Base-by-base conservation (phyloP, 2,888 invertebrate species). In the Scelioninae gen. 1 region DNA sequence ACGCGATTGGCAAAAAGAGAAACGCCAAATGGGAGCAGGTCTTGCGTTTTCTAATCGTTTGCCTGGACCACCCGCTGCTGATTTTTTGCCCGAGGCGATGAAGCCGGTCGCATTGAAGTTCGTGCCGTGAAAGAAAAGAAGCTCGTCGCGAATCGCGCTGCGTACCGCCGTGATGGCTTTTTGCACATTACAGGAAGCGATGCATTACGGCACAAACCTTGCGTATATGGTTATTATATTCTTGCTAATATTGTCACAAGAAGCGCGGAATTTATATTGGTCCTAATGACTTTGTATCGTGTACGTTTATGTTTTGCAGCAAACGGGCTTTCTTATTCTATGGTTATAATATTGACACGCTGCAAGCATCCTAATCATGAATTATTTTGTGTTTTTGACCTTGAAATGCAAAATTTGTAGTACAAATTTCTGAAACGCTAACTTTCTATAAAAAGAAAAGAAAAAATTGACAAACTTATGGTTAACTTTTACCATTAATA, bases 71-170 rank as follows among this genome's bases (percentile, higher is more conserved):
- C 82, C 80, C 82, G 80, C 77, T 66, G 82, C 16, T 60, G 69
- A 56, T 45, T 82, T 84, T 82, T 80, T 80, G 82, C 84, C 63
- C 55, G 31, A 58, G 71, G 81, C 78, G 66, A 75, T 43, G 71
- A 69, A 75, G 77, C 78, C 80, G 84, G 72, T 81, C 71, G 75
- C 82, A 76, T 82, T 80, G 72, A 77, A 84, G 76, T 82, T 84
- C 84, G 82, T 80, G 84, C 82, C 55, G 60, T 65, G 79, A 82
- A 82, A 79, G 77, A 78, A 74, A 81, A 77, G 78, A 78, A 51
- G 78, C 71, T 75, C 69, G 56, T 53, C 69, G 65, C 65, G 65
- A 69, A 71, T 71, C 60, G 58, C 65, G 71, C 45, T 32, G 65
- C 65, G 74, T 55, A 80, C 49, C 47, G 62, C 43, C 66, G 63